Conservation (phyloP, 2,888 invertebrate species). For the Netelia virgata region DNA sequence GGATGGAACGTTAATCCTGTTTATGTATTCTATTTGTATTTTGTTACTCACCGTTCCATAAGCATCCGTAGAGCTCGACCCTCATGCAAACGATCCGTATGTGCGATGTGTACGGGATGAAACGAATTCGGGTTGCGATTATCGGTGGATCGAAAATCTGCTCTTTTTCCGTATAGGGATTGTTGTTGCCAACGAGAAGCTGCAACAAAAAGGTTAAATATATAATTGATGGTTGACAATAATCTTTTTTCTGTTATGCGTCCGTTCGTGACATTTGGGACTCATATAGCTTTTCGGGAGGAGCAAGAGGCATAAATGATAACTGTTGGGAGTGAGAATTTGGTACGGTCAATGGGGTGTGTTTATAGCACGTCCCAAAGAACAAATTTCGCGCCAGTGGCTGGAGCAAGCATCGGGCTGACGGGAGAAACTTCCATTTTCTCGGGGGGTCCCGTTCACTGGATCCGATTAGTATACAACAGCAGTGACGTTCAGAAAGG, state of each 20-base stretch:
- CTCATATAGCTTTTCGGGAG: background rate
- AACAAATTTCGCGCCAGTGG: constrained; percentile 74
- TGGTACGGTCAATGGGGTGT: constrained; percentile 73
- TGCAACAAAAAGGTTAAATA: constrained; percentile 84
- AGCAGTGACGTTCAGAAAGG: constrained; percentile 64
- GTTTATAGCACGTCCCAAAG: constrained; percentile 74
- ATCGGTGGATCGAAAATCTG: constrained; percentile 91
- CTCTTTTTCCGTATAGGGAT: constrained; percentile 91
- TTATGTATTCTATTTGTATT: background rate
- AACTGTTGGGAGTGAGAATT: constrained; percentile 15
- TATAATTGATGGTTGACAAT: background rate
- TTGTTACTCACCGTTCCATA: constrained; percentile 89
- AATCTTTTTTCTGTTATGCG: background rate
- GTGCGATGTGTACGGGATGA: constrained; percentile 92
- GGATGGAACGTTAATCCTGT: background rate
- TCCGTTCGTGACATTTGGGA: too few relatives aligned
- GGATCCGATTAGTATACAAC: constrained; percentile 80
- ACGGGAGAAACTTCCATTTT: constrained; percentile 74
- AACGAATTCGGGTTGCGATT: constrained; percentile 91
- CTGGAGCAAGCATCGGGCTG: constrained; percentile 34
- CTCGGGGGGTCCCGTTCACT: constrained; percentile 65
- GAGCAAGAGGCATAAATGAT: constrained; percentile 15
- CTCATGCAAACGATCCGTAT: constrained; percentile 93
- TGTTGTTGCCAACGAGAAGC: constrained; percentile 92
- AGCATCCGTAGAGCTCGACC: constrained; percentile 93